Evolutionary conservation across 2,113 vertebrate species (phyloP).

Genomic region (Tupaia tana): DNA sequence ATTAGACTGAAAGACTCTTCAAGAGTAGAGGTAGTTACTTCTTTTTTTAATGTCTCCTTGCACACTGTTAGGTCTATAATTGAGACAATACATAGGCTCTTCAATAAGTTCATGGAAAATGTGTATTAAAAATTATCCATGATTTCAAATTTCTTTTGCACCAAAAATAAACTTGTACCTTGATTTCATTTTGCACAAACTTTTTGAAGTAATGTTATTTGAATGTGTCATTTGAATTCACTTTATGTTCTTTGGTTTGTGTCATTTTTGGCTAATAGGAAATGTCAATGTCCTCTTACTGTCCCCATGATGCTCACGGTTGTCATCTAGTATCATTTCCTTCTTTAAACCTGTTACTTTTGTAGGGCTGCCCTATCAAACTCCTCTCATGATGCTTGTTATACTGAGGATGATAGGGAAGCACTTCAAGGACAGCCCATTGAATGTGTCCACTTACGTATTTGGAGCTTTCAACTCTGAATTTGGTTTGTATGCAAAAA

Average conservation of each 20-base stretch:
- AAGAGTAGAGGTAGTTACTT: background rate
- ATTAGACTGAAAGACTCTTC: background rate
- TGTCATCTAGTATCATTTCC: background rate
- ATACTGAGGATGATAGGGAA: background rate
- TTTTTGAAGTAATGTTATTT: background rate
- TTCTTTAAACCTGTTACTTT: background rate
- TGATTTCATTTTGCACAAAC: too few relatives aligned
- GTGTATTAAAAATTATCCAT: too few relatives aligned
- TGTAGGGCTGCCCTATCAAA: background rate
- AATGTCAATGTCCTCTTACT: background rate
- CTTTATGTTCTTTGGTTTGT: background rate
- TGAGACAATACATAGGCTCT: background rate
- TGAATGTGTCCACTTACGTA: background rate
- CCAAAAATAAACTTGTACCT: too few relatives aligned
- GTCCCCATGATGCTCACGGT: background rate
- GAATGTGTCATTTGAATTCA: background rate
- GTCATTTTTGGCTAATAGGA: background rate
- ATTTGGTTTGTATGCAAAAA: background rate
- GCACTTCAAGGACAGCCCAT: fast-evolving
- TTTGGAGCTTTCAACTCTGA: background rate
- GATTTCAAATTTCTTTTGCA: too few relatives aligned
- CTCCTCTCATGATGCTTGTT: background rate
- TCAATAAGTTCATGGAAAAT: too few relatives aligned
- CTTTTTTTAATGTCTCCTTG: background rate
- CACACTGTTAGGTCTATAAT: background rate